Conservation (phyloP, 1,140 invertebrate genomes). For the Gonioctena quinquepunctata region DNA sequence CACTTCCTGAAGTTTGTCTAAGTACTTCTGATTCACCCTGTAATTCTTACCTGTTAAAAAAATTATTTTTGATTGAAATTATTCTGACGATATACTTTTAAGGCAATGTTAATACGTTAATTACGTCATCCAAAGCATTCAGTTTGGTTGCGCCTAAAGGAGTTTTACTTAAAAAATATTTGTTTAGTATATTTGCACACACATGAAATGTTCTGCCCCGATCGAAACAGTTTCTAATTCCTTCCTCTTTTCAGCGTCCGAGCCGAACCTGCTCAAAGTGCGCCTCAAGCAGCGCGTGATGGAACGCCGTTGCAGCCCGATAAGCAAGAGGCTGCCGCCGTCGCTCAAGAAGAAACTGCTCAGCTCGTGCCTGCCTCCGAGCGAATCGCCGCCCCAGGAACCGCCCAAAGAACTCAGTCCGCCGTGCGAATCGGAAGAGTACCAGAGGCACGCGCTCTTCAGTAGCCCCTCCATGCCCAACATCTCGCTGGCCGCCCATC, state of each 20-base stretch:
- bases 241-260: constrained; percentile 77
- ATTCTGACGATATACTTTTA: too few species aligned
- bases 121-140: too few species aligned
- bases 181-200: too few species aligned
- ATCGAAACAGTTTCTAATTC: too few species aligned
- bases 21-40: too few species aligned
- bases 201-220: too few species aligned
- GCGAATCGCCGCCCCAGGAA: constrained; percentile 56
- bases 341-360: constrained; percentile 66
- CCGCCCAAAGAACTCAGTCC: constrained; percentile 43
- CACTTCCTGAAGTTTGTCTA: too few species aligned
- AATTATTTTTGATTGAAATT: too few species aligned
- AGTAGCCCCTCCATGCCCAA: constrained; percentile 95
- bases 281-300: constrained; percentile 94
- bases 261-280: constrained; percentile 96
- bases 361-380: constrained; percentile 53
- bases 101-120: too few species aligned
- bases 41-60: too few species aligned
- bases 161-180: too few species aligned
- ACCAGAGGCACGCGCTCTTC: constrained; percentile 70
- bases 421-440: constrained; percentile 58
- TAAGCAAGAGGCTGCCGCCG: constrained; percentile 77
- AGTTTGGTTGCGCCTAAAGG: too few species aligned
- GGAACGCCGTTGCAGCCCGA: constrained; percentile 84
- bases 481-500: constrained; percentile 77